Evolutionary conservation across 2,797 vertebrate genomes (phyloP).

Genomic region (Periophthalmus magnuspinnatus): DNA sequence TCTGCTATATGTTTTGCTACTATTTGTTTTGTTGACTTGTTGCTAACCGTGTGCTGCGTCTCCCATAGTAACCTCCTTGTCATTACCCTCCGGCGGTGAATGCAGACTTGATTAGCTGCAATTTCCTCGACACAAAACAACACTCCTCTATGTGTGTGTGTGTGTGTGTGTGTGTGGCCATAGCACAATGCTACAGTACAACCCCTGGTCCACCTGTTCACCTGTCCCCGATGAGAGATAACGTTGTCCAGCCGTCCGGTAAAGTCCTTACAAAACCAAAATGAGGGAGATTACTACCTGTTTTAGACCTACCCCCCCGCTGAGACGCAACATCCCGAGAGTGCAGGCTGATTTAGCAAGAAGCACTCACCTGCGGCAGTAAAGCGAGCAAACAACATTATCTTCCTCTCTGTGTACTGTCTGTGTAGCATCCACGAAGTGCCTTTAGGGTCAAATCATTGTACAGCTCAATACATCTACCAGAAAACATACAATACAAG

Average conservation of each 20-base stretch:
- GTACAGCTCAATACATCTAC: background rate
- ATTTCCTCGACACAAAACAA: constrained; percentile 38
- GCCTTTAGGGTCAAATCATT: constrained; percentile 9
- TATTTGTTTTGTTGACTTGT: background rate
- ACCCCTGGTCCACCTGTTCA: constrained; percentile 17
- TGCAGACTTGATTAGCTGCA: constrained; percentile 47
- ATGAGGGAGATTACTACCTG: constrained; percentile 30
- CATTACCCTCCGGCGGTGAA: constrained; percentile 37
- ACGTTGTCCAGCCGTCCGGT: constrained; percentile 5
- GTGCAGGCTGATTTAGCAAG: constrained; percentile 17
- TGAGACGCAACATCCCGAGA: constrained; percentile 32
- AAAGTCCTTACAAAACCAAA: constrained; percentile 26
- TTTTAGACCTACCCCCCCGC: constrained; percentile 42
- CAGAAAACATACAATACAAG: constrained; percentile 2
- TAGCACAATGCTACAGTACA: constrained; percentile 13
- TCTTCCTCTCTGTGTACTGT: constrained; percentile 5
- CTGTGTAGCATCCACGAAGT: constrained; percentile 18
- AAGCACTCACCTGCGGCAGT: constrained; percentile 41
- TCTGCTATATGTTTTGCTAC: background rate
- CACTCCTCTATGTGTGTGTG: constrained; percentile 12
- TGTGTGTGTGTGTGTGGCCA: background rate
- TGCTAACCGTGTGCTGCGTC: constrained; percentile 16
- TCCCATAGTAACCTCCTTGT: constrained; percentile 40
- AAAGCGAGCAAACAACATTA: constrained; percentile 33
- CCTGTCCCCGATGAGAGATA: constrained; percentile 13